Base-by-base conservation (phyloP, 2,888 invertebrate genomes). In the Acleris emargana region DNA sequence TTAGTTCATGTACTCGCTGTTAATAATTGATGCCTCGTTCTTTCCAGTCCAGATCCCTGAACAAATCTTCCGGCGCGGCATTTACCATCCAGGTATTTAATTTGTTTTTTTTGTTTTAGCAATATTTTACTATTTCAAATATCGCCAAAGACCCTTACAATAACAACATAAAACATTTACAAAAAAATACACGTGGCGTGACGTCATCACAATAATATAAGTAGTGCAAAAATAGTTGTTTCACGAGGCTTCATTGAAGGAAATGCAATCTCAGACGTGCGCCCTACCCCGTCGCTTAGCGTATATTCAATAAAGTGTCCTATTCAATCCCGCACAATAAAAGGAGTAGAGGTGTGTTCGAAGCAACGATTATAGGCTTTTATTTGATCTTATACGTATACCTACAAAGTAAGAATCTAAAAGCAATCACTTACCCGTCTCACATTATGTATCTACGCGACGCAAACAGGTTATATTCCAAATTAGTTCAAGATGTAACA, bases 221-320 rank as follows among this genome's bases (percentile, higher is more conserved):
- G 50, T 50, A 43, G 16, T 43, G 13, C 38, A 38, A 38, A 11
- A 11, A 3, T 13, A 50, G 55, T 20, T 16, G 32, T 52, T 47
- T 32, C 52, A 45, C 53, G 52, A 59, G 20, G 20, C 49, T 59
- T 54, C 59, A 54, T 50, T 54, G 28, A 42, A 64, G 54, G 54
- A 59, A 64, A 59, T 59, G 64, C 54, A 64, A 64, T 59, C 59
- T 43, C 18, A 58, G 59, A 50, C 25, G 45, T 54, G 53, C 49
- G 28, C 59, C 50, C 54, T 54, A 42, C 54, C 59, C 50, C 49
- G 28, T n/a, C 54, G 54, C 54, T 58, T 64, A 58, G 42, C 47
- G 53, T 54, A 47, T 47, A 38, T 58, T 28, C 42, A 55, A 54
- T 58, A 47, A 25, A 64, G 58, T 54, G 49, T 59, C 49, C 49